Percentiles rank a stretch among this genome's conserved stretches.
Conservation (phyloP, 1,140 invertebrate genomes). For the Drosophila guanche region DNA sequence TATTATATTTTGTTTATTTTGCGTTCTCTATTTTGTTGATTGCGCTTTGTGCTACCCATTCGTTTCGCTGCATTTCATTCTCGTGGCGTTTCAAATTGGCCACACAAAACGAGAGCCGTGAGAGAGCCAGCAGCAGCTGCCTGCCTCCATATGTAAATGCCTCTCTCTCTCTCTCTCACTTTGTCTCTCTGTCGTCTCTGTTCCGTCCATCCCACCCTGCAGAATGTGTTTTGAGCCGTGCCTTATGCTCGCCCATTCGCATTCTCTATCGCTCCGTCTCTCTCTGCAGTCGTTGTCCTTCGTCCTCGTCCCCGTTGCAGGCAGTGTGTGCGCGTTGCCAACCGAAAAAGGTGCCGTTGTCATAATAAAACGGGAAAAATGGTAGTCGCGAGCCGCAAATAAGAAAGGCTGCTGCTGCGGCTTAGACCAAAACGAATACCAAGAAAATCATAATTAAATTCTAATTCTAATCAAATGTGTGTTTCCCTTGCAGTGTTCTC, state of each 20-base stretch:
- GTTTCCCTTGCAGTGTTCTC: no score
- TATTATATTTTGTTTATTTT: constrained; percentile 78
- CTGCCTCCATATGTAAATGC: constrained; percentile 59
- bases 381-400: neutral
- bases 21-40: constrained; percentile 69
- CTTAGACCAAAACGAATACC: neutral
- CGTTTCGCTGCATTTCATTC: constrained; percentile 81
- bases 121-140: constrained; percentile 33
- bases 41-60: constrained; percentile 66
- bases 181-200: constrained; percentile 1
- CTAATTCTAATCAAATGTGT: no score
- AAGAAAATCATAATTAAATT: no score
- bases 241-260: constrained; percentile 45
- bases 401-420: neutral
- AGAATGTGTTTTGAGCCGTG: constrained; percentile 46
- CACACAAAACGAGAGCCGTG: constrained; percentile 30
- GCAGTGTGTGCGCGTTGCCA: constrained; percentile 59
- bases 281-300: constrained; percentile 75
- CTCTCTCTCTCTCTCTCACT: constrained; percentile 17
- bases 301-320: constrained; percentile 56
- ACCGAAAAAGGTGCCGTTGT: constrained; percentile 54
- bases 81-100: constrained; percentile 70
- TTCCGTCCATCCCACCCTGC: constrained; percentile 22
- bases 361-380: constrained; percentile 48
- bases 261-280: constrained; percentile 27